phyloP scores from a whole-genome alignment of 2,888 invertebrate genomes.

The Metellina segmentata region DNA sequence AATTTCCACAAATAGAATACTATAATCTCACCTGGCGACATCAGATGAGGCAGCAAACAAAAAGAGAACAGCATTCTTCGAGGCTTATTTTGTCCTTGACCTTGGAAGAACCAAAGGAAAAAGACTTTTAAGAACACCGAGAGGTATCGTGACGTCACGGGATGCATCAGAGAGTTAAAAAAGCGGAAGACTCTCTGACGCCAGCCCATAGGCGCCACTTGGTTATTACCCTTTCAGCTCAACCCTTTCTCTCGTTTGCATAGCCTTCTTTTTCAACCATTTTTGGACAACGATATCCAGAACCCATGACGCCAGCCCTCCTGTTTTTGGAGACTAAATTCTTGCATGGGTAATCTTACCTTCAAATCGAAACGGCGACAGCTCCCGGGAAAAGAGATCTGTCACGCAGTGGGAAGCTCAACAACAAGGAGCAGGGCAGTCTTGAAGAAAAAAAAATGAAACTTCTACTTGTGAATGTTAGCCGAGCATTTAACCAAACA shows the following conservation, averaged over 20 bases:
- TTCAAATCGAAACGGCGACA: background rate
- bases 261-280: slow-evolving; percentile 53
- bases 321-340: slow-evolving; percentile 41
- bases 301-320: slow-evolving; percentile 38
- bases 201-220: slow-evolving; percentile 52
- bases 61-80: slow-evolving; percentile 53
- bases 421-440: background rate
- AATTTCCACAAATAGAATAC: slow-evolving; percentile 42
- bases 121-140: slow-evolving; percentile 34
- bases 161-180: slow-evolving; percentile 37
- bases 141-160: slow-evolving; percentile 26
- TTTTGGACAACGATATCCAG: slow-evolving; percentile 44
- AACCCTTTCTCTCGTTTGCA: slow-evolving; percentile 8
- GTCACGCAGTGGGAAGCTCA: background rate
- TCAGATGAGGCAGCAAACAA: slow-evolving; percentile 5
- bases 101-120: slow-evolving; percentile 43
- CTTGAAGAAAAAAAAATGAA: no score
- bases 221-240: slow-evolving; percentile 62
- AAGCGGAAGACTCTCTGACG: slow-evolving; percentile 60
- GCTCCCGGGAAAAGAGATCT: background rate
- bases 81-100: slow-evolving; percentile 69
- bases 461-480: no score
- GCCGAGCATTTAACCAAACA: no score
- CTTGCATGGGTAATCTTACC: slow-evolving; percentile 16
- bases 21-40: slow-evolving; percentile 70